Evolutionary conservation across 2,888 invertebrate species (phyloP).

Genomic region (Nemurella pictetii): DNA sequence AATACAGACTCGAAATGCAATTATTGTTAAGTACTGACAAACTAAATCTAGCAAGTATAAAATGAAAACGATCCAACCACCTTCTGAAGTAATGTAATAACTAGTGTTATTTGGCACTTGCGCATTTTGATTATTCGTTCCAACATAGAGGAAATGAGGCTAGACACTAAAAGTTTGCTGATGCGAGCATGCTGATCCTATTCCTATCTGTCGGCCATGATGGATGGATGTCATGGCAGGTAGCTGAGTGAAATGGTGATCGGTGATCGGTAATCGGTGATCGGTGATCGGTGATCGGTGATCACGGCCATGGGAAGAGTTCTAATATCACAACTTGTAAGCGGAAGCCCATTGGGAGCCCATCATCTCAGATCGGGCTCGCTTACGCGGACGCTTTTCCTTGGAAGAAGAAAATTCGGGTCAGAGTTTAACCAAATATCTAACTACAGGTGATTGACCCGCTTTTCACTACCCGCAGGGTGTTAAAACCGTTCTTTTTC

Average conservation of each 20-base stretch:
- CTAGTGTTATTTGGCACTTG: conserved; percentile 21
- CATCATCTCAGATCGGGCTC: conserved; percentile 29
- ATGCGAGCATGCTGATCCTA: neutral
- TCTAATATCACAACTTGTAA: conserved; percentile 33
- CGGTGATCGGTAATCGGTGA: neutral
- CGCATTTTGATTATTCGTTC: conserved; percentile 19
- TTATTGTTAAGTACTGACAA: neutral
- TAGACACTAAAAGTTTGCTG: neutral
- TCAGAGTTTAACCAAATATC: neutral
- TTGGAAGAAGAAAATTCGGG: conserved; percentile 28
- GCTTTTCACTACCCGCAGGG: conserved; percentile 9
- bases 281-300: neutral
- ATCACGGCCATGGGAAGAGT: neutral
- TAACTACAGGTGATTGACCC: neutral
- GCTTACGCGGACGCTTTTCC: conserved; percentile 32
- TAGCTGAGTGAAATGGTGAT: neutral
- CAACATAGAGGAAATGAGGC: neutral
- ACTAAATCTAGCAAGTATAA: neutral
- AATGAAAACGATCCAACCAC: conserved; percentile 5
- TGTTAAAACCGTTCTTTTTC: neutral
- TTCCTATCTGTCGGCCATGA: neutral
- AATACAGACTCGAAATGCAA: neutral
- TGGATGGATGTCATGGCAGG: neutral
- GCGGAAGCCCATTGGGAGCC: conserved; percentile 35
- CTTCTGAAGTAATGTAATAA: neutral